Evolutionary conservation across 2,888 invertebrate genomes (phyloP).

Genomic region (Philopedon plagiatum): DNA sequence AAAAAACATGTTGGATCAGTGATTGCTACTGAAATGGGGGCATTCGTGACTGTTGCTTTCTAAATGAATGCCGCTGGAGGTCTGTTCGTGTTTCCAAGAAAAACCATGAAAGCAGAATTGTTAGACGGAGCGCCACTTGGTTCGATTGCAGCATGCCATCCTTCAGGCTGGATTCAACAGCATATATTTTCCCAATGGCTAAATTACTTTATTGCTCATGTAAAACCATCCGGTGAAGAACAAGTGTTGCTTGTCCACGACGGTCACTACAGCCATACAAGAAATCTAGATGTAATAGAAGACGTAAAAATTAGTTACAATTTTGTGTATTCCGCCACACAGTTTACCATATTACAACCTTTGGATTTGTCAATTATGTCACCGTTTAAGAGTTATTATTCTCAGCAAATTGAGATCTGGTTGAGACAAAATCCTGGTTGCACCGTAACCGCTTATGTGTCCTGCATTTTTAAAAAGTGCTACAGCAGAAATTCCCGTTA

Average conservation of each 20-base stretch:
- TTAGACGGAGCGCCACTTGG: too few species aligned
- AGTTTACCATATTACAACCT: constrained; percentile 47
- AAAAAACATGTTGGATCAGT: constrained; percentile 56
- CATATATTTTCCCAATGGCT: too few species aligned
- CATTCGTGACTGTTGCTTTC: constrained; percentile 47
- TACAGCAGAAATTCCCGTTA: constrained; percentile 13
- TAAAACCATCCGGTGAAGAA: constrained; percentile 49
- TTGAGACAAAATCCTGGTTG: constrained; percentile 17
- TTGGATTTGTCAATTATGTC: constrained; percentile 18
- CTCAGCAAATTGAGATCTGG: constrained; percentile 12
- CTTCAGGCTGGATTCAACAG: too few species aligned
- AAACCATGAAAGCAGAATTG: constrained; percentile 60
- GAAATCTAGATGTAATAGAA: constrained; percentile 30
- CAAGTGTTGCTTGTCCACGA: background rate
- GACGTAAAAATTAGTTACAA: constrained; percentile 52
- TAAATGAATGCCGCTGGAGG: constrained; percentile 46
- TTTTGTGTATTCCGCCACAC: constrained; percentile 62
- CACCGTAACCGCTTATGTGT: constrained; percentile 1
- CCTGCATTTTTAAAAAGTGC: constrained; percentile 10
- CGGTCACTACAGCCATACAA: background rate
- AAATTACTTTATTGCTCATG: constrained; percentile 50
- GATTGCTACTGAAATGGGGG: constrained; percentile 50
- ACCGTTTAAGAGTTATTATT: constrained; percentile 23
- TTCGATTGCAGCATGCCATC: constrained; percentile 54
- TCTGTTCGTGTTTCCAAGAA: constrained; percentile 40